Percentiles rank a stretch among this genome's conserved stretches.
Conservation (phyloP, 2,113 vertebrate species). For the Ahaetulla prasina region DNA sequence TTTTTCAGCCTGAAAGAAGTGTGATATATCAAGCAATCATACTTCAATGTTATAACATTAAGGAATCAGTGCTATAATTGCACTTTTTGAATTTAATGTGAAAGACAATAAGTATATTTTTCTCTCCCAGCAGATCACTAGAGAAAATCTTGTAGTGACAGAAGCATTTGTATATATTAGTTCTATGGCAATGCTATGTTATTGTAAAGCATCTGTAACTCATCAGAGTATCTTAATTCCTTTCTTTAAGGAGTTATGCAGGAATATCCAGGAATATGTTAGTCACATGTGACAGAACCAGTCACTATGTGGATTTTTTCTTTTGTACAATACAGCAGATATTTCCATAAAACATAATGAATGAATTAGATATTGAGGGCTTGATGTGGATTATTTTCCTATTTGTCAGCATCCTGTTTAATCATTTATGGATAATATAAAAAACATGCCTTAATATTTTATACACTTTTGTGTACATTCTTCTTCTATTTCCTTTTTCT, state of each 20-base stretch:
- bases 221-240: neutral
- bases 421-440: too few species aligned
- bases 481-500: too few species aligned
- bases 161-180: neutral
- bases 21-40: neutral
- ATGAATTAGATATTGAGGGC: too few species aligned
- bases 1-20: neutral
- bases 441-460: too few species aligned
- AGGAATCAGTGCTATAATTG: slow-evolving; percentile 35
- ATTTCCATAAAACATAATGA: neutral
- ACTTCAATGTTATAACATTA: slow-evolving; percentile 5
- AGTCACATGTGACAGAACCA: neutral
- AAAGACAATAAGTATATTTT: neutral
- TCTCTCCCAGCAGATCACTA: neutral
- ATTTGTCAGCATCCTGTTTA: too few species aligned
- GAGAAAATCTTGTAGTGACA: slow-evolving; percentile 6
- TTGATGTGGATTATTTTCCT: too few species aligned
- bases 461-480: too few species aligned
- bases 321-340: neutral
- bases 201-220: neutral
- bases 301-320: neutral
- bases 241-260: neutral
- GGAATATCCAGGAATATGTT: neutral
- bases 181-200: slow-evolving; percentile 4
- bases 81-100: slow-evolving; percentile 26